Conservation (phyloP, 2,113 vertebrate genomes). For the Callocephalon fimbriatum region DNA sequence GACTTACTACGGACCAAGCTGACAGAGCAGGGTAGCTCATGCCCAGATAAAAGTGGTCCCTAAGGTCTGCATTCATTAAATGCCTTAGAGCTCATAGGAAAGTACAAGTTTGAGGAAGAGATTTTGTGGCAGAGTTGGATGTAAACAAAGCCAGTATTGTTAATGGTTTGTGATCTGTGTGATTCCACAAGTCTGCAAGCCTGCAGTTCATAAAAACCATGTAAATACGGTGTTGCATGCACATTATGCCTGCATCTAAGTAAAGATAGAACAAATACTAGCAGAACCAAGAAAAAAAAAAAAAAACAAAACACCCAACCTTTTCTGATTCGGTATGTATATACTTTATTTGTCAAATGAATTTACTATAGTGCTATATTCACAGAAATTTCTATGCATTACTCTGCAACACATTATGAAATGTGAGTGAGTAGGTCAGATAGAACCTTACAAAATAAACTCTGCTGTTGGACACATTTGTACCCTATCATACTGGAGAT, state of each 20-base stretch:
- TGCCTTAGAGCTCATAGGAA: neutral
- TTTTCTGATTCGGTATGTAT: neutral
- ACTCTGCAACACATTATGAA: neutral
- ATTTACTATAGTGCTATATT: neutral
- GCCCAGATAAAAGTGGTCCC: constrained; percentile 17
- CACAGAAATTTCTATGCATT: neutral
- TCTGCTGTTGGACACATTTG: neutral
- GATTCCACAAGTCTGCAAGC: constrained; percentile 46
- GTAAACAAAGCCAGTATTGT: constrained; percentile 53
- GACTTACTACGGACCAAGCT: neutral
- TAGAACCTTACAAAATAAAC: neutral
- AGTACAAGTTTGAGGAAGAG: constrained; percentile 50
- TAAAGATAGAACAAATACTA: neutral
- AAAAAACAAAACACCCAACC: accelerated
- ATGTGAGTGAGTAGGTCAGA: neutral
- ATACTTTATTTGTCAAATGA: neutral
- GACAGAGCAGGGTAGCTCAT: neutral
- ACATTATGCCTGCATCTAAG: neutral
- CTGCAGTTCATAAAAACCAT: constrained; percentile 6
- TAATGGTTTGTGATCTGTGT: constrained; percentile 41
- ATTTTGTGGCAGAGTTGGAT: constrained; percentile 39
- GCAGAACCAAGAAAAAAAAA: neutral
- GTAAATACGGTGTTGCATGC: neutral
- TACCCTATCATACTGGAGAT: neutral
- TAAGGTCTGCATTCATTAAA: constrained; percentile 32